These are phyloP conservation scores for Ips nitidus DNA, from an alignment of 1,140 invertebrate genomes.

Conservation along the genomic window DNA sequence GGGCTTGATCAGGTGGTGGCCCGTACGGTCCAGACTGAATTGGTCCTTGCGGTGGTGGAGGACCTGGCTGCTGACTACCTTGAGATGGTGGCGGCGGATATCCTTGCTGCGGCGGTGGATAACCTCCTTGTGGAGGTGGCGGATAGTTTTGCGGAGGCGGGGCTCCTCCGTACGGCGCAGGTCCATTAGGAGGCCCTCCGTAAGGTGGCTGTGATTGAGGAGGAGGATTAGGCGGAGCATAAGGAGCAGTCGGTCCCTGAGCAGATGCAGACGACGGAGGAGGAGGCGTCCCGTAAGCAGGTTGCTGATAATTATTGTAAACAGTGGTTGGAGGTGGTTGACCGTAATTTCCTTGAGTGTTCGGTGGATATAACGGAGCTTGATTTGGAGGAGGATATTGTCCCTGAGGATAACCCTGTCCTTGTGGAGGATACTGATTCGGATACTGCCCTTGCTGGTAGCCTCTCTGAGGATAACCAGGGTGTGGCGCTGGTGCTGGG, in stretches of 20 bases:
- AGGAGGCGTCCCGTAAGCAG: constrained; percentile 48
- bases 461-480: constrained; percentile 60
- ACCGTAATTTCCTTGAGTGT: constrained; percentile 54
- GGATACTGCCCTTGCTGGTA: constrained; percentile 60
- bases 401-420: constrained; percentile 54
- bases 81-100: constrained; percentile 43
- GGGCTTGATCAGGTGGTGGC: constrained; percentile 24
- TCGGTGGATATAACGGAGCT: constrained; percentile 54
- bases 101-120: constrained; percentile 44
- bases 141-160: constrained; percentile 54
- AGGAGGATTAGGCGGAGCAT: constrained; percentile 49
- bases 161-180: constrained; percentile 45
- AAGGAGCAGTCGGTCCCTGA: constrained; percentile 44
- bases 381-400: constrained; percentile 54
- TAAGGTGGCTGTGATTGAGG: constrained; percentile 53
- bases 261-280: constrained; percentile 39
- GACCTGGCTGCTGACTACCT: constrained; percentile 43
- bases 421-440: constrained; percentile 54
- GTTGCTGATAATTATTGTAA: constrained; percentile 51
- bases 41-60: constrained; percentile 44
- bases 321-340: constrained; percentile 51
- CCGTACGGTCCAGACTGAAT: constrained; percentile 31
- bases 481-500: constrained; percentile 51
- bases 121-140: constrained; percentile 32
- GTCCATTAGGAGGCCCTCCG: constrained; percentile 50